phyloP scores from a whole-genome alignment of 1,140 invertebrate genomes.

The Schlechtendalia chinensis region DNA sequence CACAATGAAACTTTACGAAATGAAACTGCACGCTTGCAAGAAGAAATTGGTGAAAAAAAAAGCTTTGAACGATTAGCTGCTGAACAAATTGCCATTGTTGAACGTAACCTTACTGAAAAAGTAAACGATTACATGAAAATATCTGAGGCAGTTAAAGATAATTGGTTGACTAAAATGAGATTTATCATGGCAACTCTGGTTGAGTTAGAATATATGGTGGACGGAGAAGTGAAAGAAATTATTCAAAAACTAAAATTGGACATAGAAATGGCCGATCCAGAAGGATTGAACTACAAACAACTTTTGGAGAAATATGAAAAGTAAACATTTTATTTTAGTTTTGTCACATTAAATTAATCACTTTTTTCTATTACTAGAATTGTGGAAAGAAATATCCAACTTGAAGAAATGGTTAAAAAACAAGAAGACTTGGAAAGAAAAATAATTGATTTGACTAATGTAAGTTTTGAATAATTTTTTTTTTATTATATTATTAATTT shows the following conservation, averaged over 20 bases:
- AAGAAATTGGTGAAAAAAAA: constrained; percentile 44
- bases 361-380: not conserved
- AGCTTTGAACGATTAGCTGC: constrained; percentile 34
- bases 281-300: constrained; percentile 9
- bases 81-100: constrained; percentile 45
- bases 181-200: constrained; percentile 17
- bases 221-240: constrained; percentile 26
- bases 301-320: constrained; percentile 42
- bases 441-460: constrained; percentile 46
- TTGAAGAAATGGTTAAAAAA: constrained; percentile 25
- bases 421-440: constrained; percentile 40
- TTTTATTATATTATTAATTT: too few species aligned
- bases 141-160: constrained; percentile 24
- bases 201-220: constrained; percentile 37
- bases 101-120: constrained; percentile 34
- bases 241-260: constrained; percentile 34
- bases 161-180: constrained; percentile 28
- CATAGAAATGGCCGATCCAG: constrained; percentile 10
- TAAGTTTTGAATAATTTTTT: not conserved
- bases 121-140: constrained; percentile 44
- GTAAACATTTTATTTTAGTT: constrained; percentile 7
- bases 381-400: constrained; percentile 8
- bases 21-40: constrained; percentile 16
- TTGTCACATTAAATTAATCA: not conserved
- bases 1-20: constrained; percentile 10